A percentile compares a stretch with the other conserved stretches of the same genome.
Conservation (phyloP, 1,140 invertebrate species). For the Lysiphlebus fabarum region DNA sequence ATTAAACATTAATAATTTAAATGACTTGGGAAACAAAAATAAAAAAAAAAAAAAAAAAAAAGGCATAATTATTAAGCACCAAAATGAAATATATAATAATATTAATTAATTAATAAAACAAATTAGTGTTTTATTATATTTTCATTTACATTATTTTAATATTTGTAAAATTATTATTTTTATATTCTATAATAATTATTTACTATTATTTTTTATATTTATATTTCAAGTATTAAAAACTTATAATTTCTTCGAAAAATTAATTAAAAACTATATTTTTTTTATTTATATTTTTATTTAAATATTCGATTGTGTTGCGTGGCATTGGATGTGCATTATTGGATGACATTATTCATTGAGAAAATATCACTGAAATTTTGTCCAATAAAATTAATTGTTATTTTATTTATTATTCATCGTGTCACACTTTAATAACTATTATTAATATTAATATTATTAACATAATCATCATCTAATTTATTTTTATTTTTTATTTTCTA, state of each 20-base stretch:
- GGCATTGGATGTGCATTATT: conserved; percentile 33
- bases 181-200: background rate
- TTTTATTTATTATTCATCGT: conserved; percentile 23
- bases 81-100: conserved; percentile 46
- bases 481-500: conserved; percentile 17
- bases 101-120: conserved; percentile 27
- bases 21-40: too few species aligned
- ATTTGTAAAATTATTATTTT: conserved; percentile 23
- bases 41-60: too few species aligned
- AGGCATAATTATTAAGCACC: conserved; percentile 43
- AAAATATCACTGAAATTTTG: conserved; percentile 24
- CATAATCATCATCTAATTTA: conserved; percentile 14
- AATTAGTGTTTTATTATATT: conserved; percentile 32
- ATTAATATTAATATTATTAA: conserved; percentile 19
- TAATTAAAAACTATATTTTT: conserved; percentile 15
- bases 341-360: conserved; percentile 25
- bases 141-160: background rate
- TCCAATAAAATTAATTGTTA: conserved; percentile 22
- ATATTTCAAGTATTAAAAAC: conserved; percentile 20
- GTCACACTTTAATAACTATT: conserved; percentile 25
- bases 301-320: conserved; percentile 28
- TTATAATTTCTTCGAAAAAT: conserved; percentile 16
- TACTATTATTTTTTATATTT: conserved; percentile 13
- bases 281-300: background rate
- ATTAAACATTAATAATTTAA: too few species aligned